Percentiles rank a stretch among this genome's conserved stretches.
These are phyloP conservation scores for Rhinella marina DNA, from an alignment of 2,797 vertebrate species.

Conservation along the genomic window DNA sequence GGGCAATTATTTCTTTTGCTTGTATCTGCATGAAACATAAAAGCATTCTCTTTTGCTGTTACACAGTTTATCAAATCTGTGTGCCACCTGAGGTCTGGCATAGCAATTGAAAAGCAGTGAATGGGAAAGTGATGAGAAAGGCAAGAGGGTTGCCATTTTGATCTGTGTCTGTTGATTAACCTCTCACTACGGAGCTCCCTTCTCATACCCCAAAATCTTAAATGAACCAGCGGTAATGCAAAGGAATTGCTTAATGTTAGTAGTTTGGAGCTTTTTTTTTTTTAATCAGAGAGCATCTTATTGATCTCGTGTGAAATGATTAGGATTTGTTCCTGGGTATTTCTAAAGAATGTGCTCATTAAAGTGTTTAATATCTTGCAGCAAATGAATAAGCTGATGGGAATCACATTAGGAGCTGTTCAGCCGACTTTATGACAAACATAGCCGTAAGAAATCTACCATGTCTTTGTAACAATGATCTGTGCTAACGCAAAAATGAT, in stretches of 20 bases:
- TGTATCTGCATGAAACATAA: conserved; percentile 43
- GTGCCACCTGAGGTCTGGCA: conserved; percentile 29
- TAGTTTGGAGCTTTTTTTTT: neutral
- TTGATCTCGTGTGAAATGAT: neutral
- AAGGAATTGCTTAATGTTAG: neutral
- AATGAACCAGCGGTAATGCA: neutral
- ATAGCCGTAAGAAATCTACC: neutral
- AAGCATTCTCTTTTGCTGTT: conserved; percentile 35
- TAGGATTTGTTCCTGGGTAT: neutral
- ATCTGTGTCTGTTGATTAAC: conserved; percentile 27
- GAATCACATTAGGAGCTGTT: neutral
- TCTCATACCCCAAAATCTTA: neutral
- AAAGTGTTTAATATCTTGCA: conserved; percentile 12
- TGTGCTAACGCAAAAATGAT: neutral
- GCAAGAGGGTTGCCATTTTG: neutral
- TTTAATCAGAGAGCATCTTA: neutral
- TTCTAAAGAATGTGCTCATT: conserved; percentile 5
- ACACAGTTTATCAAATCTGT: conserved; percentile 43
- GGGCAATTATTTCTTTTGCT: conserved; percentile 40
- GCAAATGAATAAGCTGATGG: neutral
- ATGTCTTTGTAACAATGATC: neutral
- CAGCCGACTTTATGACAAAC: neutral
- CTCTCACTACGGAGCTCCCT: neutral
- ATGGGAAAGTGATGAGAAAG: conserved; percentile 28
- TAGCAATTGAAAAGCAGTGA: conserved; percentile 48